A percentile compares a stretch with the other conserved stretches of the same genome.
Conservation (phyloP, 2,113 vertebrate genomes). For the Scomber japonicus region DNA sequence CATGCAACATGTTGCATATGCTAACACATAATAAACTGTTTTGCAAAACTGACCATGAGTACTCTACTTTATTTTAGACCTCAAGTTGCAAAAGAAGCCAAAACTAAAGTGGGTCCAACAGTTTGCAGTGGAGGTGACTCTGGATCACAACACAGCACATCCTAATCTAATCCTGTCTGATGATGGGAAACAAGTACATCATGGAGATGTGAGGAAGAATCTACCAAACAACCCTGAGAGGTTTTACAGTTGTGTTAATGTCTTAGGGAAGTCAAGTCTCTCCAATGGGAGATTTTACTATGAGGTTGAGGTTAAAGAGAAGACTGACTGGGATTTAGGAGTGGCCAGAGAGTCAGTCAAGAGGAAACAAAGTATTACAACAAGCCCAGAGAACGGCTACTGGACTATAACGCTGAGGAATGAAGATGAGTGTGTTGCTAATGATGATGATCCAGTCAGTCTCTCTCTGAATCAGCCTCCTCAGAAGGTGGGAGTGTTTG, state of each 20-base stretch:
- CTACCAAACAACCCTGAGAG: no score
- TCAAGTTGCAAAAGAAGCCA: no score
- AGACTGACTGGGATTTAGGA: not conserved
- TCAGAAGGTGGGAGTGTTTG: no score
- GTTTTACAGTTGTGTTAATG: no score
- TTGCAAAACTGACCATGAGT: no score
- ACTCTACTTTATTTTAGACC: no score
- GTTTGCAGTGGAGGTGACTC: constrained; percentile 1
- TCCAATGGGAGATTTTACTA: not conserved
- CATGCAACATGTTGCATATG: no score
- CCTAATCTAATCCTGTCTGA: not conserved
- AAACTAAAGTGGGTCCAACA: not conserved
- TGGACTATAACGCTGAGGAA: not conserved
- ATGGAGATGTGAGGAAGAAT: not conserved
- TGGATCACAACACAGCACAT: not conserved
- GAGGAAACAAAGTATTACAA: fast-evolving
- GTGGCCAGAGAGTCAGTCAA: not conserved
- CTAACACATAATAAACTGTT: no score
- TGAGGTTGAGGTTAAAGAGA: constrained; percentile 16
- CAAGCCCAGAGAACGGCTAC: not conserved
- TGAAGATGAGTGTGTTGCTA: not conserved
- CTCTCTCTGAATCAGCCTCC: not conserved
- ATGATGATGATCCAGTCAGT: fast-evolving
- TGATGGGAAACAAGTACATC: not conserved
- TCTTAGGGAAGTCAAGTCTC: not conserved